Evolutionary conservation across 2,113 vertebrate genomes (phyloP).

Genomic region (Trinectes maculatus): DNA sequence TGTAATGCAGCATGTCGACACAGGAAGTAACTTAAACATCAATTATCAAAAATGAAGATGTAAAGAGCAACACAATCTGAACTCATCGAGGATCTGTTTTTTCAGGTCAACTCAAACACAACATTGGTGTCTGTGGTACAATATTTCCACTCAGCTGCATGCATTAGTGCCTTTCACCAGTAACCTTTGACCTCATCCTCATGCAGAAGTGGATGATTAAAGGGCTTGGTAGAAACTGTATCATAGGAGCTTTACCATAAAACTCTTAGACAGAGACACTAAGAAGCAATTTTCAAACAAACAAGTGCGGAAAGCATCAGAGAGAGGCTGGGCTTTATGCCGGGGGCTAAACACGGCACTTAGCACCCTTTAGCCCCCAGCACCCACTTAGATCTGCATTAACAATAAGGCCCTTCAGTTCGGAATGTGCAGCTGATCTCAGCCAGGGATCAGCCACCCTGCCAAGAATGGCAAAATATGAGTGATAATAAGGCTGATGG

Average conservation of each 20-base stretch:
- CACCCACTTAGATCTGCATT: constrained; percentile 66
- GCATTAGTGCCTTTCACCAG: constrained; percentile 69
- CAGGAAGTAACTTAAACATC: no score
- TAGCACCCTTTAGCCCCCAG: constrained; percentile 30
- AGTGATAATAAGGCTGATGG: constrained; percentile 55
- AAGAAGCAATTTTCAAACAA: constrained; percentile 69
- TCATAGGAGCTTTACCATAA: constrained; percentile 67
- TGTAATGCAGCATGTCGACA: no score
- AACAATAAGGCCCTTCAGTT: constrained; percentile 70
- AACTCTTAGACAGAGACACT: constrained; percentile 47
- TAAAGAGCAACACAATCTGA: background rate
- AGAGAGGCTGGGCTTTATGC: constrained; percentile 17
- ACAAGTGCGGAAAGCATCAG: constrained; percentile 26
- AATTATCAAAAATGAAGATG: no score
- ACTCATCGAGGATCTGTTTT: background rate
- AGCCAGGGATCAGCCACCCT: constrained; percentile 45
- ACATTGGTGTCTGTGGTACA: constrained; percentile 26
- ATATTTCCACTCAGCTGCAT: constrained; percentile 21
- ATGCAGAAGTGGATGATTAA: constrained; percentile 42
- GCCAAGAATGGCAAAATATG: constrained; percentile 43
- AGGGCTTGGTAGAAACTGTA: constrained; percentile 38
- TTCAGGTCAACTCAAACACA: constrained; percentile 51
- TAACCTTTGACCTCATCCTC: constrained; percentile 42
- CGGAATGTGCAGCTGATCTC: constrained; percentile 59
- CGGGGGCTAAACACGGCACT: constrained; percentile 61